phyloP scores from a whole-genome alignment of 1,140 invertebrate genomes.

The Drosophila subobscura region DNA sequence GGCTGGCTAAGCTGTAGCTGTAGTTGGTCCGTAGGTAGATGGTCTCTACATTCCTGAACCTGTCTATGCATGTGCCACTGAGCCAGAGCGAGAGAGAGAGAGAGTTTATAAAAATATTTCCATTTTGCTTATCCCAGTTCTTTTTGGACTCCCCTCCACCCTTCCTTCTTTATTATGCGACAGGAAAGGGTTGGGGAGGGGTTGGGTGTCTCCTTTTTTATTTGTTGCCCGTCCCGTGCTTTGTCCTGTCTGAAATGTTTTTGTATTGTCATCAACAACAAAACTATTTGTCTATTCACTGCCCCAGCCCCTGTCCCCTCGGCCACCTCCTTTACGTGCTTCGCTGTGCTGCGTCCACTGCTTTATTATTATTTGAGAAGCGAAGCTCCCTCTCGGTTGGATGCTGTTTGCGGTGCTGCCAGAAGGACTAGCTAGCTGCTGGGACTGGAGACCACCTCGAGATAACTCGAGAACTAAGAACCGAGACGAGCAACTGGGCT shows the following conservation, averaged over 20 bases:
- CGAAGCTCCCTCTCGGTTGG: constrained; percentile 38
- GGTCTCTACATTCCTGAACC: constrained; percentile 35
- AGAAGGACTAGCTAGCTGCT: background rate
- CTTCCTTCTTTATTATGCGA: constrained; percentile 50
- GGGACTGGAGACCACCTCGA: background rate
- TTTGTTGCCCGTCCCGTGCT: constrained; percentile 56
- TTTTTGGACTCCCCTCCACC: constrained; percentile 11
- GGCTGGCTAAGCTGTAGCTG: constrained; percentile 21
- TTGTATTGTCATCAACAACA: constrained; percentile 78
- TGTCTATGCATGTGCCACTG: constrained; percentile 30
- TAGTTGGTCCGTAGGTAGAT: constrained; percentile 47
- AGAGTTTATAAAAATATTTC: constrained; percentile 52
- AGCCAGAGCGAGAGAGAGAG: background rate
- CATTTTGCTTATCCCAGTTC: constrained; percentile 27
- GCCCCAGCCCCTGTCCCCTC: constrained; percentile 1
- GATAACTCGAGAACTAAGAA: constrained; percentile 13
- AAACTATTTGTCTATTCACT: constrained; percentile 79
- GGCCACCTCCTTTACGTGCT: constrained; percentile 32
- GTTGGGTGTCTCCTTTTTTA: constrained; percentile 36
- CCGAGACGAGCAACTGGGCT: constrained; percentile 33
- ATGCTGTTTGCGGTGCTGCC: constrained; percentile 24
- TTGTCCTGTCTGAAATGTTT: constrained; percentile 63
- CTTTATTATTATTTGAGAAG: constrained; percentile 67
- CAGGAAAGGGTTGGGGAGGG: background rate
- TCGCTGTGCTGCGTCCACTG: constrained; percentile 34